Evolutionary conservation across 1,140 invertebrate genomes (phyloP), one percentile per base, ranked within the genome.

Genomic region (Teleopsis dalmanni): DNA sequence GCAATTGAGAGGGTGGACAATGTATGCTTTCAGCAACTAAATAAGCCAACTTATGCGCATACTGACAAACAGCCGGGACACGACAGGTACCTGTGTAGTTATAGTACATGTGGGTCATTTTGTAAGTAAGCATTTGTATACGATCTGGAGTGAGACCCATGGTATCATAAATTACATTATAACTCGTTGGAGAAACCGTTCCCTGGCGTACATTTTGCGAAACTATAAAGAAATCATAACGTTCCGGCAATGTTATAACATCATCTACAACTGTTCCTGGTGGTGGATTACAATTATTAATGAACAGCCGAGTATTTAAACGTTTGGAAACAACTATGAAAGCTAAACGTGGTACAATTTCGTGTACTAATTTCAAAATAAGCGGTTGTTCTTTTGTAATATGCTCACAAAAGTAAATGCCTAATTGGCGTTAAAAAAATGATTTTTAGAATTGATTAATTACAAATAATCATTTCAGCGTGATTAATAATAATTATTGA

Each of bases 251-350:
- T 0, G 92, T 97, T 1, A 96, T 79, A 13, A 82, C 77, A 54
- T 88, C 83, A 67, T 97, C 93, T 1, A 92, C 81, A 13, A 95
- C 77, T 0, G 90, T 92, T 16, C 92, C 92, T 1, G 92, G 83
- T 2, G 73, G 71, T 0, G 92, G 91, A 47, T 58, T 55, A 21
- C 67, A 55, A 1, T 22, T 13, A 44, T 43, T 53, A 5, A 53
- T 51, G 56, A 86, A 85, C 7, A 85, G 70, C 10, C 82, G 65
- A 0, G 83, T 83, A 54, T 83, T 84, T n/a, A 85, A 81, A 2
- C 81, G 65, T 54, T 86, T 85, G 0, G 81, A 80, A 0, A 87
- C 83, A 10, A 87, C 73, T 5, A 91, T 78, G 51, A 88, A 86
- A 0, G 79, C 77, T 56, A 91, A n/a, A n/a, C n/a, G n/a, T n/a